phyloP scores from a whole-genome alignment of 2,113 vertebrate species.

The Nothocercus julius region DNA sequence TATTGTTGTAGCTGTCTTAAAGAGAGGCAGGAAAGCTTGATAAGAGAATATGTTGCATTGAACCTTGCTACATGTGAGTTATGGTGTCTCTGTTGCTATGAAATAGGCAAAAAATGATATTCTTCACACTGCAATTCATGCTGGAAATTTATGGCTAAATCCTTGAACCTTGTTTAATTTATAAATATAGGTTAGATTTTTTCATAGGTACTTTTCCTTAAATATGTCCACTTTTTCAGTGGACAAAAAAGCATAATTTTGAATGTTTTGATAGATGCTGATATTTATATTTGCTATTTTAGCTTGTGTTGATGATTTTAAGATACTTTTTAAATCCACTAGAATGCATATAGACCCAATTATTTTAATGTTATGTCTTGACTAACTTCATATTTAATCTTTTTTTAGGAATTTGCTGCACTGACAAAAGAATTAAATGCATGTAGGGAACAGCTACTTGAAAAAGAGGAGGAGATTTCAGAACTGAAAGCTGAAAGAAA shows the following conservation, averaged over 20 bases:
- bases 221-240: neutral
- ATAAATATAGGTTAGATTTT: neutral
- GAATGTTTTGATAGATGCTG: neutral
- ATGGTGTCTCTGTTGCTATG: neutral
- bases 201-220: neutral
- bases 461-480: slow-evolving; percentile 99
- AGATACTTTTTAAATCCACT: neutral
- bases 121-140: neutral
- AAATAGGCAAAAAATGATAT: neutral
- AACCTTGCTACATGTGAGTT: neutral
- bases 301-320: neutral
- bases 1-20: neutral
- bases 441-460: slow-evolving; percentile 95
- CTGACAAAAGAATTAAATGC: slow-evolving; percentile 97
- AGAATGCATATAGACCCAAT: neutral
- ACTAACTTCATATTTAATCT: neutral
- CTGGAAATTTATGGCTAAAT: neutral
- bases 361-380: neutral
- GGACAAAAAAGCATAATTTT: neutral
- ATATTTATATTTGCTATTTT: neutral
- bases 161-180: neutral
- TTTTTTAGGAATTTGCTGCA: slow-evolving; percentile 93
- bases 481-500: slow-evolving; percentile 99
- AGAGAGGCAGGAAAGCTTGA: neutral
- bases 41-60: neutral